Evolutionary conservation across 2,113 vertebrate genomes (phyloP).

Genomic region (Pseudolaguvia tuberculata): DNA sequence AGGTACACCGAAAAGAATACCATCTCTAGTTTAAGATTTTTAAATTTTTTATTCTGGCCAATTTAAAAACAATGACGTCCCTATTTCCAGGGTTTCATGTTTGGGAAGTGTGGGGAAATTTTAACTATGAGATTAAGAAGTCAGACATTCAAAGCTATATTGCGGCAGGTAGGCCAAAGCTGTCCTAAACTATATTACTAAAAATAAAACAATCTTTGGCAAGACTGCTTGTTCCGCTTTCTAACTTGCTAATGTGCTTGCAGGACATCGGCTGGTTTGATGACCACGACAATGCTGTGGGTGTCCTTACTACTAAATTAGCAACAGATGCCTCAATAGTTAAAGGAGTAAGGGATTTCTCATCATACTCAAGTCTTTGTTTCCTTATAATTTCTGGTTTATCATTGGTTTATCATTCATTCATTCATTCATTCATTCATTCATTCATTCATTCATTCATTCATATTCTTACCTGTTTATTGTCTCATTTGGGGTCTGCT

Average conservation of each 20-base stretch:
- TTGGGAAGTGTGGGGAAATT: slow-evolving; percentile 69
- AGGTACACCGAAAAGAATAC: slow-evolving; percentile 53
- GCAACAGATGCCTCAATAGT: slow-evolving; percentile 73
- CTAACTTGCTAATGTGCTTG: neutral
- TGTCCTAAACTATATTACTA: neutral
- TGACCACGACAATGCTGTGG: slow-evolving; percentile 68
- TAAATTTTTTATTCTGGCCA: neutral
- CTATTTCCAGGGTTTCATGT: slow-evolving; percentile 66
- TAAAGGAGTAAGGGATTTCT: slow-evolving; percentile 67
- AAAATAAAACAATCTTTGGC: neutral
- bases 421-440: too few species aligned
- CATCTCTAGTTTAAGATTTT: neutral
- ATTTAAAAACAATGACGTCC: neutral
- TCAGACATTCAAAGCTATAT: slow-evolving; percentile 63
- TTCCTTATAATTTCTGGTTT: too few species aligned
- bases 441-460: too few species aligned
- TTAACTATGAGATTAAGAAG: slow-evolving; percentile 66
- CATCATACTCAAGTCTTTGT: slow-evolving; percentile 19
- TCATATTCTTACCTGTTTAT: too few species aligned
- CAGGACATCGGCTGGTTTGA: slow-evolving; percentile 68
- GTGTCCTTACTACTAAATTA: slow-evolving; percentile 72
- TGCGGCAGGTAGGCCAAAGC: slow-evolving; percentile 63
- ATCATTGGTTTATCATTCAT: too few species aligned
- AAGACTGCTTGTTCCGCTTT: neutral
- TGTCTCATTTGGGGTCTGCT: too few species aligned